These are phyloP conservation scores for Phenacoccus solenopsis DNA, from an alignment of 1,140 invertebrate species.

Conservation along the genomic window DNA sequence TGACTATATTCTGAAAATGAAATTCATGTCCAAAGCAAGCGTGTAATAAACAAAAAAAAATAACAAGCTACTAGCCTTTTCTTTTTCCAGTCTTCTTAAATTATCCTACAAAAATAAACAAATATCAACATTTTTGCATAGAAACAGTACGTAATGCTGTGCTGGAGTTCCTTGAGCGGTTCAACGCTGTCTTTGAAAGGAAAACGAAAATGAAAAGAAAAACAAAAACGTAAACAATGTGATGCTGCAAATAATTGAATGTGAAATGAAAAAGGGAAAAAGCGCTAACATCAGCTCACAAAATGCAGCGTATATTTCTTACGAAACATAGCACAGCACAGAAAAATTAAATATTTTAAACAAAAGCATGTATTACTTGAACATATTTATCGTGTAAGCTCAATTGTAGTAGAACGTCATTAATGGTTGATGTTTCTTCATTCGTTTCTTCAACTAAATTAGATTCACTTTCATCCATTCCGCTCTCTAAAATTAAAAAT, in stretches of 20 bases:
- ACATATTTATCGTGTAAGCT: background rate
- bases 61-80: conserved; percentile 12
- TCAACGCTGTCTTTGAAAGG: too few relatives aligned
- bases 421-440: background rate
- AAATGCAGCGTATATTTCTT: background rate
- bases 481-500: background rate
- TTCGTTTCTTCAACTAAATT: background rate
- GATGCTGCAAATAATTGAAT: background rate
- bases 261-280: background rate
- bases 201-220: background rate
- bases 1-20: background rate
- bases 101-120: conserved; percentile 7
- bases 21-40: background rate
- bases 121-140: too few relatives aligned
- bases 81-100: conserved; percentile 11
- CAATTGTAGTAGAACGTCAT: background rate
- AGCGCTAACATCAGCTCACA: background rate
- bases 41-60: conserved; percentile 8
- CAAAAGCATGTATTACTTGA: background rate
- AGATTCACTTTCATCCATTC: background rate
- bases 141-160: too few relatives aligned
- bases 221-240: background rate
- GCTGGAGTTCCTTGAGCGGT: too few relatives aligned
- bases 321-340: background rate
- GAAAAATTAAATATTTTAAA: background rate